Evolutionary conservation across 2,113 vertebrate species (phyloP), one percentile per base, ranked within the genome.

Genomic region (Thunnus maccoyii): DNA sequence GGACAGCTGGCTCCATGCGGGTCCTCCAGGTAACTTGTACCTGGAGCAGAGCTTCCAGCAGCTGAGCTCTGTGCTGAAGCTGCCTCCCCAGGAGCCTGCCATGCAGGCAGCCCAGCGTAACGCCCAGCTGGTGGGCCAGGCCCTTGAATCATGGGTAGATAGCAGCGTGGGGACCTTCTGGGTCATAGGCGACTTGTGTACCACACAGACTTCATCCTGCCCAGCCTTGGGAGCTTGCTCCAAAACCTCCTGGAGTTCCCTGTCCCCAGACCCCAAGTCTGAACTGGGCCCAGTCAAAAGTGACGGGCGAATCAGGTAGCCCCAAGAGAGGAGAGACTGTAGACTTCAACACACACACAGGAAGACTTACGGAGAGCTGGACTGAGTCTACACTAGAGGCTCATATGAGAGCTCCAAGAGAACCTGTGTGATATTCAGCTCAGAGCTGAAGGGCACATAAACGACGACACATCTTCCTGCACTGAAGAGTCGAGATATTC

Each of bases 41-140:
- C 95, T 97, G 94, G 98, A 99, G 54, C 98, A 99, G 94, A 97
- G 94, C 89, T 98, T 98, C 94, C 97, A 99, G 94, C 97, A 97
- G 75, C 94, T 99, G 58, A 94, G 93, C 2, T 94, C 95, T 0
- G 95, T 99, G 80, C 91, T 99, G 76, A 97, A 96, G 91, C 89
- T 99, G 79, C 96, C 96, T 0, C 96, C 89, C 48, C 92, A 92
- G 0, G 95, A 96, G 63, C 79, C 90, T 0, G 93, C 85, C 0
- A 93, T 96, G 89, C 90, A 93, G 78, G 95, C 95, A 0, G 96
- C 97, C 0, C 74, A 76, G 50, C 93, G 22, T 14, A 95, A 92
- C 2, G 85, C 95, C 0, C 93, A 92, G 84, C 94, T 99, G 52
- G 94, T 96, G 0, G 97, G 96, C n/a, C 92, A 79, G 0, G 84